Evolutionary conservation across 2,888 invertebrate genomes (phyloP).

Genomic region (Iselma pallidipennis): DNA sequence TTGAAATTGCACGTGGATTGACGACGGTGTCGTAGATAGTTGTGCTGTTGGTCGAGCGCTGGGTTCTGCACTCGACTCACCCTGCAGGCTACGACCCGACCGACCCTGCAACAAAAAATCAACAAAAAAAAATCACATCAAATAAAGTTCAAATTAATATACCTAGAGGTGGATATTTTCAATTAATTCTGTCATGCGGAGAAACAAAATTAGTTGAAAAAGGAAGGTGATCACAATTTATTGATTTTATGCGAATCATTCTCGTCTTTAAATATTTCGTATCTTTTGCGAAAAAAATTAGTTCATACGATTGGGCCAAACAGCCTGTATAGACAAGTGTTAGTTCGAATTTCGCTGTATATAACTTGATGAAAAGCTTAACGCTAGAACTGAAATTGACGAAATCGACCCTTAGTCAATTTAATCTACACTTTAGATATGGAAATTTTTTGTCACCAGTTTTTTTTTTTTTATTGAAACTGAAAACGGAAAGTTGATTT

Average conservation of each 20-base stretch:
- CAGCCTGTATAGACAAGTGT: too few species aligned
- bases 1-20: conserved; percentile 36
- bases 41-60: conserved; percentile 48
- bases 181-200: not conserved
- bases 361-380: not conserved
- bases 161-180: not conserved
- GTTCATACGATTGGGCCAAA: too few species aligned
- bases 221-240: too few species aligned
- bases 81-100: conserved; percentile 66
- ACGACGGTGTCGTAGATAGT: conserved; percentile 39
- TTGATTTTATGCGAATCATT: too few species aligned
- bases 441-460: not conserved
- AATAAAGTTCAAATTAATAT: not conserved
- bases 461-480: not conserved
- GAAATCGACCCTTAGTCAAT: not conserved
- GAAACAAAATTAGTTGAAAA: too few species aligned
- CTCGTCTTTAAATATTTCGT: too few species aligned
- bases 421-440: not conserved
- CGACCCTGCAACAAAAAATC: conserved; percentile 54
- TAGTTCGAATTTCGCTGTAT: too few species aligned
- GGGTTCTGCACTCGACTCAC: conserved; percentile 57
- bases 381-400: not conserved
- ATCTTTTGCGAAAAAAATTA: too few species aligned
- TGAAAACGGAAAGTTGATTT: not conserved
- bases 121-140: not conserved